Percentiles rank a stretch among this genome's conserved stretches.
Evolutionary conservation across 2,888 invertebrate genomes (phyloP).

Genomic region (Pammene aurita): DNA sequence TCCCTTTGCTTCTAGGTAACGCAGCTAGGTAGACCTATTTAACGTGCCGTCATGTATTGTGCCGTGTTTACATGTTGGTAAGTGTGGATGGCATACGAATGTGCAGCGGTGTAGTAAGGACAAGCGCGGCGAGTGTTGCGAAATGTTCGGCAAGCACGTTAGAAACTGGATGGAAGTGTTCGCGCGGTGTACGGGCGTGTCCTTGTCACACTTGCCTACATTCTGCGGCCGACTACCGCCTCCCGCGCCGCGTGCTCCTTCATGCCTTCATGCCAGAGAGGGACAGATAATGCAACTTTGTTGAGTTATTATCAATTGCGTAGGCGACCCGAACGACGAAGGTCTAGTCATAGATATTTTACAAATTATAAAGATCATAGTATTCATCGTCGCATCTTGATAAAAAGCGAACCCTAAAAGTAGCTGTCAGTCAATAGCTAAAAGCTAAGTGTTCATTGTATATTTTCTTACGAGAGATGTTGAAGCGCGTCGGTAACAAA

Average conservation of each 20-base stretch:
- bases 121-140: conserved; percentile 65
- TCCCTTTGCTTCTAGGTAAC: conserved; percentile 31
- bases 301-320: conserved; percentile 69
- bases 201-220: conserved; percentile 84
- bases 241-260: conserved; percentile 60
- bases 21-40: conserved; percentile 45
- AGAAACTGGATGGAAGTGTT: conserved; percentile 83
- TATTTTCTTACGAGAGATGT: conserved; percentile 33
- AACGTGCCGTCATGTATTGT: conserved; percentile 57
- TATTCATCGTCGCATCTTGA: no score
- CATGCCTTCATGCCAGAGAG: conserved; percentile 63
- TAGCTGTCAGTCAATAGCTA: not conserved
- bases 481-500: conserved; percentile 47
- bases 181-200: conserved; percentile 81
- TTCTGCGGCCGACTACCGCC: conserved; percentile 74
- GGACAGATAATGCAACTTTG: conserved; percentile 76
- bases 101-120: conserved; percentile 71
- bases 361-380: not conserved
- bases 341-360: not conserved
- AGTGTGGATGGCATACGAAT: conserved; percentile 66
- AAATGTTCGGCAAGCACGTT: conserved; percentile 78
- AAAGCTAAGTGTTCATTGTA: conserved; percentile 16
- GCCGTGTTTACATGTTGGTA: conserved; percentile 64
- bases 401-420: not conserved
- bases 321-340: conserved; percentile 1